Evolutionary conservation across 2,113 vertebrate genomes (phyloP), one percentile per base, ranked within the genome.

Genomic region (Heteronetta atricapilla): DNA sequence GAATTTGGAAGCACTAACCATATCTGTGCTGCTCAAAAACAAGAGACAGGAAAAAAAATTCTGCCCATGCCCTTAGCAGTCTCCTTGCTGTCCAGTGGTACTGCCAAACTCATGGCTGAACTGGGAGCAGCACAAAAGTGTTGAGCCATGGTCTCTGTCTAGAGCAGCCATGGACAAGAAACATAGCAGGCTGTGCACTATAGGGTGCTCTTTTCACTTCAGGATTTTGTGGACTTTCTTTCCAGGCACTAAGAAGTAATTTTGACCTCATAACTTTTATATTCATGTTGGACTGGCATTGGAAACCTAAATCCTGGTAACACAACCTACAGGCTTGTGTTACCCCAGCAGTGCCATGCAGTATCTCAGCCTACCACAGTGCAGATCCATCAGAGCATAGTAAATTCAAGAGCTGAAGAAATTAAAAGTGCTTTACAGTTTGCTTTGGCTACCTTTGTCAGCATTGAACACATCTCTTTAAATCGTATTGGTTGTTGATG

Each of bases 291-390:
- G 28, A 40, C 22, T 74, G n/a, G 8, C 20, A 52, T 3, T 69
- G 63, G 40, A 73, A 85, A 48, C 36, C 36, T 29, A 15, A 6
- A 38, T 73, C 48, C 64, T 79, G 62, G 15, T 28, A n/a, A n/a
- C n/a, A n/a, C n/a, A n/a, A n/a, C n/a, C n/a, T n/a, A 40, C 1
- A 73, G n/a, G 21, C 48, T 82, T 3, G 0, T 60, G 29, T 76
- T 56, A 64, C 11, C 13, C 28, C 17, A 38, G n/a, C 44, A 75
- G 22, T 63, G 55, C 34, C 20, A 19, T n/a, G 40, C 50, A 70
- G 50, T 50, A 50, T 70, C 28, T 70, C 60, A 74, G 60, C 40
- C 26, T 70, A 29, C 26, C 25, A 60, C 8, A 14, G 25, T 29
- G 14, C n/a, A 62, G 38, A 81, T 58, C 18, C 42, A 60, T 36